Base-by-base conservation (phyloP, 2,113 vertebrate species). In the Colossoma macropomum region DNA sequence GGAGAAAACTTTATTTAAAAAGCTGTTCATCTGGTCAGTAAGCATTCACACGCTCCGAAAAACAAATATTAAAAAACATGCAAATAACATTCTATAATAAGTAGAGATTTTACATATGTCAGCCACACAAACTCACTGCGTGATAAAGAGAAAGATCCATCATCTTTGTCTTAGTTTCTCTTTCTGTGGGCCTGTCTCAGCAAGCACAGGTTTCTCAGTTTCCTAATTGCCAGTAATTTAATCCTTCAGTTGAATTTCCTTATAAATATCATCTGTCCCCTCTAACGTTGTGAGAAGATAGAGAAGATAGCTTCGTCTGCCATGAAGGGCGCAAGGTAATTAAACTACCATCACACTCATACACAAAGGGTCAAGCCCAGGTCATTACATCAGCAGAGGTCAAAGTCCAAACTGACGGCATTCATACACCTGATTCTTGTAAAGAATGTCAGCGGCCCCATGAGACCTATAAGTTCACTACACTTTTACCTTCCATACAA, bases 111-210 rank as follows among this genome's bases (percentile, higher is more conserved):
- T n/a, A n/a, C n/a, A n/a, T n/a, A n/a, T n/a, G n/a, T n/a, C n/a
- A n/a, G n/a, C 34, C 34, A 38, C 34, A 38, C 34, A 50, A 50
- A 50, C 48, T 15, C 48, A 10, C 48, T 50, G 34, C 34, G 7
- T 4, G 34, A 45, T 45, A 45, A 10, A 45, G 4, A 4, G 10
- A 50, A 16, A 10, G 15, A 3, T 9, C 15, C 50, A 52, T 10
- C n/a, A 81, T 25, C 23, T 45, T 25, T 56, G 10, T 28, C 25
- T 28, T 72, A n/a, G 66, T 72, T 63, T 78, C 81, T 76, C 30
- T 83, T 52, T 48, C 8, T 15, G 25, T 62, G 54, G 38, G 48
- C 48, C 70, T 66, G 76, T 73, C 60, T 73, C 30, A 41, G 59
- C 76, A 79, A 28, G 82, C 56, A 66, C 9, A 21, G 12, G 68